Percentiles rank a stretch among this genome's conserved stretches.
Evolutionary conservation across 2,113 vertebrate species (phyloP).

Genomic region (Delphinus delphis): DNA sequence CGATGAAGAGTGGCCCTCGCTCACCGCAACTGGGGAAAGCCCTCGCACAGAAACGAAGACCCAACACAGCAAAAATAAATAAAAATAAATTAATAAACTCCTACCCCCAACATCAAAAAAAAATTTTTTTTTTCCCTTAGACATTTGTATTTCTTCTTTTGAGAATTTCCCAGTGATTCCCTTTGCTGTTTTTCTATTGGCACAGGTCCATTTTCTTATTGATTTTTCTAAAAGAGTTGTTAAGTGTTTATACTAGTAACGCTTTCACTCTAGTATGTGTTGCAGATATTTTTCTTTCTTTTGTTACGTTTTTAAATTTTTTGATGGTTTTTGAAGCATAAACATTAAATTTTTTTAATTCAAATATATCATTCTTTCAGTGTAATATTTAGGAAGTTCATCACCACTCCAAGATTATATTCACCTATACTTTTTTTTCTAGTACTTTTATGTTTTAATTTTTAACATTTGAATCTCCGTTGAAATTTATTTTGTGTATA

Average conservation of each 20-base stretch:
- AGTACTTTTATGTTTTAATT: conserved; percentile 7
- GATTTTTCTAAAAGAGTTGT: neutral
- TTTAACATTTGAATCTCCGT: neutral
- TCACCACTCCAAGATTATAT: neutral
- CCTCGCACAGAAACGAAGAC: too few relatives aligned
- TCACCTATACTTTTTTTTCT: neutral
- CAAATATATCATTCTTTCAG: neutral
- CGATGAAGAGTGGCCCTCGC: too few relatives aligned
- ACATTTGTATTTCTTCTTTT: neutral
- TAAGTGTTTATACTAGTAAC: neutral
- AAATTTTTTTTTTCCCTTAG: neutral
- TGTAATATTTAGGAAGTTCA: neutral
- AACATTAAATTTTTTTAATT: neutral
- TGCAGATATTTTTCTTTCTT: neutral
- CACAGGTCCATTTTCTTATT: neutral
- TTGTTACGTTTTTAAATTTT: neutral
- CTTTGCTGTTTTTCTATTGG: neutral
- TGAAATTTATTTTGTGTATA: neutral
- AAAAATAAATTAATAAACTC: too few relatives aligned
- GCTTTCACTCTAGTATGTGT: neutral
- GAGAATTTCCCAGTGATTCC: neutral
- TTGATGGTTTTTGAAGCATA: neutral
- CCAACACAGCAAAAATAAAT: too few relatives aligned
- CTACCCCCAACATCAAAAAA: too few relatives aligned
- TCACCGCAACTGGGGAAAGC: too few relatives aligned